phyloP scores from a whole-genome alignment of 2,113 vertebrate genomes.

The Scomber japonicus region DNA sequence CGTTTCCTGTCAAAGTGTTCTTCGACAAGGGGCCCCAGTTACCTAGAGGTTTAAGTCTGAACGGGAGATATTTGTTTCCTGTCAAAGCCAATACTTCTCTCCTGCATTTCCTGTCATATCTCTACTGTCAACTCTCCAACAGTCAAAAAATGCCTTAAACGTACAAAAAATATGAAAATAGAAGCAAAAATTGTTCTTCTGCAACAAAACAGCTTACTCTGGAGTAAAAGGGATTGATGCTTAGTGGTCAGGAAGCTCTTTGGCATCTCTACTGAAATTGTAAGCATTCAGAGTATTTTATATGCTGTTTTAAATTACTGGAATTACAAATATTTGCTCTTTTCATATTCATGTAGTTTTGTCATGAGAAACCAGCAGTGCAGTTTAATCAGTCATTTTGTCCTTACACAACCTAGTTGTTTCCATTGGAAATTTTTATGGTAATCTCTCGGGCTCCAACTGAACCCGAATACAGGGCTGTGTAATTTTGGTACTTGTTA shows the following conservation, averaged over 20 bases:
- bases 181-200: too few species aligned
- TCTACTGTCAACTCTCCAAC: too few species aligned
- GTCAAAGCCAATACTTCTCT: too few species aligned
- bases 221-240: neutral
- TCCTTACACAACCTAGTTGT: neutral
- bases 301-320: too few species aligned
- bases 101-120: too few species aligned
- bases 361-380: neutral
- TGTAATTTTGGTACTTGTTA: conserved; percentile 21
- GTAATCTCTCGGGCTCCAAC: conserved; percentile 20
- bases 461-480: conserved; percentile 21
- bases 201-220: neutral
- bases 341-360: neutral
- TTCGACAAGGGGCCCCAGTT: neutral
- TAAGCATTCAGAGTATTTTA: too few species aligned
- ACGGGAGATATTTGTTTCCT: too few species aligned
- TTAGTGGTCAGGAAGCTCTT: neutral
- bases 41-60: too few species aligned
- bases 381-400: conserved; percentile 32
- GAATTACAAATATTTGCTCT: neutral
- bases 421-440: conserved; percentile 33
- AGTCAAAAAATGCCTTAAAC: too few species aligned
- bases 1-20: neutral
- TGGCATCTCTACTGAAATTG: too few species aligned
- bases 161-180: too few species aligned